Conservation (phyloP, 2,888 invertebrate genomes). For the Horisme vitalbata region DNA sequence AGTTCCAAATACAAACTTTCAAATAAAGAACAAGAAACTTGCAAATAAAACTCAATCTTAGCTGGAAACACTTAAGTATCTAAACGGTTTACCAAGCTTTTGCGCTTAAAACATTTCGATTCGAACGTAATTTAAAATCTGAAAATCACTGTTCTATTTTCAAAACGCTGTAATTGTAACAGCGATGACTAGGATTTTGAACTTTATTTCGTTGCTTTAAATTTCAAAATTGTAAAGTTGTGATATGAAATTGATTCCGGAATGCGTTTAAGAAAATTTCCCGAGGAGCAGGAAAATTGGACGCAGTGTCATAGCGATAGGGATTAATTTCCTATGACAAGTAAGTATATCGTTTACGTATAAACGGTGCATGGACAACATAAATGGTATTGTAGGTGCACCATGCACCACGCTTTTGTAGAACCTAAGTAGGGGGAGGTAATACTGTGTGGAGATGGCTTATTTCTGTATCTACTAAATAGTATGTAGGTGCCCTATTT, state of each 20-base stretch:
- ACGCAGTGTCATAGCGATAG: constrained; percentile 43
- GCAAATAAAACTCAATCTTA: constrained; percentile 40
- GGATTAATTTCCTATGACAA: constrained; percentile 51
- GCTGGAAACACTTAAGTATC: constrained; percentile 4
- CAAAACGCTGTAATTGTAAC: constrained; percentile 43
- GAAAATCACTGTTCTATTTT: constrained; percentile 52
- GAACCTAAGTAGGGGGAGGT: constrained; percentile 57
- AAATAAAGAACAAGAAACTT: constrained; percentile 28
- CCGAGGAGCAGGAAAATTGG: constrained; percentile 44
- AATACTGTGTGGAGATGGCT: constrained; percentile 48
- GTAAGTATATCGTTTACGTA: constrained; percentile 52
- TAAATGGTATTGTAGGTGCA: constrained; percentile 73
- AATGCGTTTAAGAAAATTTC: constrained; percentile 48
- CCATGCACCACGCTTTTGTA: constrained; percentile 75
- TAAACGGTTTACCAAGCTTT: constrained; percentile 11
- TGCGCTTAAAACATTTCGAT: constrained; percentile 39
- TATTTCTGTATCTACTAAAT: constrained; percentile 2
- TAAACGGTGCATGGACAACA: constrained; percentile 69
- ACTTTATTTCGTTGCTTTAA: constrained; percentile 33
- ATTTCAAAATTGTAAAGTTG: constrained; percentile 35
- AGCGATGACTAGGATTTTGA: constrained; percentile 28
- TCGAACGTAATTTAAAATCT: constrained; percentile 54
- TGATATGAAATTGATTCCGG: constrained; percentile 35
- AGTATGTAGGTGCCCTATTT: too few species aligned
- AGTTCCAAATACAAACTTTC: constrained; percentile 29